Percentiles rank a stretch among this genome's conserved stretches.
phyloP scores from a whole-genome alignment of 2,888 invertebrate species.

The Latrodectus hesperus region DNA sequence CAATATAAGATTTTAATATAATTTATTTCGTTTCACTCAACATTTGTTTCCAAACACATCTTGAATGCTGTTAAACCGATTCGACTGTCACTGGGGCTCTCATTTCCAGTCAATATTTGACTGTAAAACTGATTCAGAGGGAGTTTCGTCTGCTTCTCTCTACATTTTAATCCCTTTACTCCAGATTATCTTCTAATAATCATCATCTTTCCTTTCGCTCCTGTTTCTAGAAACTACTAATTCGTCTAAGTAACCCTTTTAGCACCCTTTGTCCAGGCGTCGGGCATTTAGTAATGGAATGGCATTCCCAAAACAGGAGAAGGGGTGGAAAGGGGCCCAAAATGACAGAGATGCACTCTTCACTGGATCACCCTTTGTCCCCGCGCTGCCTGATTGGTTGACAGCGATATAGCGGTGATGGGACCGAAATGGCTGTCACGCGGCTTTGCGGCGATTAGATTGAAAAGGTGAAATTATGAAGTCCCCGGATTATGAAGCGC shows the following conservation, averaged over 20 bases:
- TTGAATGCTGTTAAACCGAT: no score
- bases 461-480: constrained; percentile 54
- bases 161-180: no score
- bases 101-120: no score
- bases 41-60: no score
- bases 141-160: no score
- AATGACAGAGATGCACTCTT: constrained; percentile 36
- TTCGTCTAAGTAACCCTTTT: constrained; percentile 57
- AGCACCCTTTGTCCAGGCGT: constrained; percentile 44
- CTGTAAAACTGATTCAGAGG: no score
- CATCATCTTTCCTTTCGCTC: no score
- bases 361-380: not conserved
- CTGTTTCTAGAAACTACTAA: constrained; percentile 1
- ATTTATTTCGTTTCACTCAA: no score
- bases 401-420: constrained; percentile 47
- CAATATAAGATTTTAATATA: no score
- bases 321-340: constrained; percentile 24
- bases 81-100: no score
- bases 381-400: constrained; percentile 42
- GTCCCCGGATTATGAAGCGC: not conserved
- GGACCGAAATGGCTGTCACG: constrained; percentile 43
- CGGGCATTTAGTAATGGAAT: constrained; percentile 43
- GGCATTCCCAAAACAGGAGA: constrained; percentile 6
- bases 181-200: no score
- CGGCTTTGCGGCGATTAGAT: constrained; percentile 44